A percentile compares a stretch with the other conserved stretches of the same genome.
phyloP scores from a whole-genome alignment of 2,113 vertebrate genomes.

The Pelodiscus sinensis region DNA sequence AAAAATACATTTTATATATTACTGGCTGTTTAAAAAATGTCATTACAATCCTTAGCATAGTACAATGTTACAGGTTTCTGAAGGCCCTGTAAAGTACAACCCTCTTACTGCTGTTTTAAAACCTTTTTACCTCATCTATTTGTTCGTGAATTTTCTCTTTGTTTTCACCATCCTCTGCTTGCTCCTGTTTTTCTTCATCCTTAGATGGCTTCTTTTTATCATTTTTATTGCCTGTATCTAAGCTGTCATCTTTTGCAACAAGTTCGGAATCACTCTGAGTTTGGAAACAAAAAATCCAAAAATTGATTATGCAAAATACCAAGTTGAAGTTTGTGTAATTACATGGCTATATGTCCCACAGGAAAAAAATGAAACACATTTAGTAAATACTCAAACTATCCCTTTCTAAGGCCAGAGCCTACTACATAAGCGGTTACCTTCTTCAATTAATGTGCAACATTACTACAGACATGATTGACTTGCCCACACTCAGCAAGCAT shows the following conservation, averaged over 20 bases:
- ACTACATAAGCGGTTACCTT: not conserved
- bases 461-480: not conserved
- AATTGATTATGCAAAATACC: not conserved
- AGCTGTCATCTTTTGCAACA: slow-evolving; percentile 93
- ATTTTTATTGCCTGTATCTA: slow-evolving; percentile 83
- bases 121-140: slow-evolving; percentile 87
- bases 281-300: slow-evolving; percentile 17
- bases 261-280: slow-evolving; percentile 90
- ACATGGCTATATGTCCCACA: not conserved
- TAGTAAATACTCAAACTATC: not conserved
- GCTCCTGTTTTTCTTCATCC: slow-evolving; percentile 74
- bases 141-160: slow-evolving; percentile 93
- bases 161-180: slow-evolving; percentile 66
- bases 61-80: not conserved
- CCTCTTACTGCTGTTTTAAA: not conserved
- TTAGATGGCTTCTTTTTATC: slow-evolving; percentile 83
- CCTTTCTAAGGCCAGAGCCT: not conserved
- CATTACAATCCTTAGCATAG: not conserved
- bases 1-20: not conserved
- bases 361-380: not conserved
- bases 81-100: not conserved
- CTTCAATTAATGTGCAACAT: not conserved
- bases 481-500: not conserved
- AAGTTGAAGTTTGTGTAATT: not conserved
- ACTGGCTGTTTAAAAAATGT: not conserved